These are phyloP conservation scores for Lycopodina hypogea DNA, from an alignment of 37 sponge, comb jelly and placozoan genomes.

Conservation along the genomic window DNA sequence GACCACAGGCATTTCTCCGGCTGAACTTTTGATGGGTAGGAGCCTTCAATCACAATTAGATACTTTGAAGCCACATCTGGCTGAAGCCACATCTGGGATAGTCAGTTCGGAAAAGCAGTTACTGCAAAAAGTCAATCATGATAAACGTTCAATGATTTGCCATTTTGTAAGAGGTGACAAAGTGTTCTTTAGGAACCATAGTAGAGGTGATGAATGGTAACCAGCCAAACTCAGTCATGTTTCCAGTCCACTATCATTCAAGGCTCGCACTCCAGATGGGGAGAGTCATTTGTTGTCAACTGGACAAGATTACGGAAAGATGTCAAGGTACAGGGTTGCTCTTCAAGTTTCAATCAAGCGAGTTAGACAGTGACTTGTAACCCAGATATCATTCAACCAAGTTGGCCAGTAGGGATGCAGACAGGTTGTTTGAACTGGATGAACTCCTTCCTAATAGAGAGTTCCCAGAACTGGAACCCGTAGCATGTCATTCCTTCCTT, in stretches of 20 bases:
- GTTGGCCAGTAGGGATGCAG: too few species aligned
- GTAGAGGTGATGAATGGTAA: slow-evolving; percentile 23
- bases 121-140: slow-evolving; percentile 5
- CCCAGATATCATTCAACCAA: too few species aligned
- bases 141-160: not conserved
- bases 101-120: slow-evolving; percentile 19
- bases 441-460: too few species aligned
- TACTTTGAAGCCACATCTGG: slow-evolving; percentile 32
- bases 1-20: slow-evolving; percentile 35
- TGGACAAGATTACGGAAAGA: slow-evolving; percentile 10
- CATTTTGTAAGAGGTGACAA: slow-evolving; percentile 8
- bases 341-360: too few species aligned
- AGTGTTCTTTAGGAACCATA: slow-evolving; percentile 12
- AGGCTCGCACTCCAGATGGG: slow-evolving; percentile 2
- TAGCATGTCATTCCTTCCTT: too few species aligned
- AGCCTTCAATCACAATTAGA: slow-evolving; percentile 27
- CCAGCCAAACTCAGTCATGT: not conserved
- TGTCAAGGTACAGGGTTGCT: too few species aligned
- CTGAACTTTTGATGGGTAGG: slow-evolving; percentile 45
- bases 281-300: slow-evolving; percentile 2
- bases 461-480: too few species aligned
- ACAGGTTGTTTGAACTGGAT: too few species aligned
- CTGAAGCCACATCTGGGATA: slow-evolving; percentile 6
- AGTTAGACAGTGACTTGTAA: too few species aligned
- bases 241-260: slow-evolving; percentile 18